Percentiles rank a stretch among this genome's conserved stretches.
These are phyloP conservation scores for Dendroctonus valens DNA, from an alignment of 1,140 invertebrate species.

Conservation along the genomic window DNA sequence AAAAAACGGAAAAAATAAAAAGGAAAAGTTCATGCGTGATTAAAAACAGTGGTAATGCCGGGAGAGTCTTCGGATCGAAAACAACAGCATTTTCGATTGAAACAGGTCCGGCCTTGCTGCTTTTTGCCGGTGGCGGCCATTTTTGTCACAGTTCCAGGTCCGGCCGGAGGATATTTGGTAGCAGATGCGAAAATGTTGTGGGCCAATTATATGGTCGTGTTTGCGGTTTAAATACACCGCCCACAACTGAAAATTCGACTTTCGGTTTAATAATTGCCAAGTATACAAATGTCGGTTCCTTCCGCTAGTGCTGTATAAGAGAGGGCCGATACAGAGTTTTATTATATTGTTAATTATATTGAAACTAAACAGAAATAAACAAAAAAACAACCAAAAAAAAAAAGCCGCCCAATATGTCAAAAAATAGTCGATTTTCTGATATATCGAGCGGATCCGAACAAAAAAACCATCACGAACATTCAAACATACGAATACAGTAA, in stretches of 20 bases:
- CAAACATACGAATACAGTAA: conserved; percentile 28
- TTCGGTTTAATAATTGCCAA: conserved; percentile 13
- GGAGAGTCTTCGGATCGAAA: conserved; percentile 24
- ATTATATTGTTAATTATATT: neutral
- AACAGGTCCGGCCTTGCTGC: conserved; percentile 21
- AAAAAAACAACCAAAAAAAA: neutral
- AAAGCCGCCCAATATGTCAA: neutral
- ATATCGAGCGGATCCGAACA: too few relatives aligned
- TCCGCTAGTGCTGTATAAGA: conserved; percentile 75
- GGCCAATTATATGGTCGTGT: conserved; percentile 14
- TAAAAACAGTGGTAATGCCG: conserved; percentile 22
- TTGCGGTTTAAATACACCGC: conserved; percentile 7
- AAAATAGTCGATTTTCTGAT: too few relatives aligned
- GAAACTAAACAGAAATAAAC: too few relatives aligned
- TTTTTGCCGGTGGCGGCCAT: conserved; percentile 26
- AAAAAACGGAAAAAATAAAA: too few relatives aligned
- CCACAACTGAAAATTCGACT: conserved; percentile 14
- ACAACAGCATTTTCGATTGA: conserved; percentile 25
- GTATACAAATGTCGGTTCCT: conserved; percentile 53
- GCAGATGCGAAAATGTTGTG: conserved; percentile 20
- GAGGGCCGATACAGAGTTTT: conserved; percentile 62
- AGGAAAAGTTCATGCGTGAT: too few relatives aligned
- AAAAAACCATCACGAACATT: neutral
- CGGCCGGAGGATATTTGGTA: conserved; percentile 20
- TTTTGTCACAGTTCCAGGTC: conserved; percentile 33